Conservation (phyloP, 1,140 invertebrate species). For the Drosophila lowei region DNA sequence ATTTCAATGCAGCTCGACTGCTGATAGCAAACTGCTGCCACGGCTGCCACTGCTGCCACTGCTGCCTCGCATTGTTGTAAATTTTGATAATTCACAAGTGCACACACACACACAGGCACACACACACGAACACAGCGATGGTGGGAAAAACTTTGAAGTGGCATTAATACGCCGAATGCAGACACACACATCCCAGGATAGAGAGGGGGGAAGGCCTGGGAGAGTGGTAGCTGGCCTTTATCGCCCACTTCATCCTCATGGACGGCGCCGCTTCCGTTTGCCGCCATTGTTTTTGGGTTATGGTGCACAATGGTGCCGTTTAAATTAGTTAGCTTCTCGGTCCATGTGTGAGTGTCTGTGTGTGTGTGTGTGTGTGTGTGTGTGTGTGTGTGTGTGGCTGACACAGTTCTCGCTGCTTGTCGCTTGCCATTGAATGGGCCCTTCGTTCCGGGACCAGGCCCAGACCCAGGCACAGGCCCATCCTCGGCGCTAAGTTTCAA, state of each 20-base stretch:
- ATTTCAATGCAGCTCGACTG: conserved; percentile 72
- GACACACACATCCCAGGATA: conserved; percentile 9
- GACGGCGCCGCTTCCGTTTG: conserved; percentile 50
- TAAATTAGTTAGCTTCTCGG: conserved; percentile 75
- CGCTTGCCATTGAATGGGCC: conserved; percentile 41
- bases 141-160: conserved; percentile 64
- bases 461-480: not conserved
- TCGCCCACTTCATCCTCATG: conserved; percentile 37
- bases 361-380: conserved; percentile 9
- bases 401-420: conserved; percentile 64
- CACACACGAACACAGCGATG: not conserved
- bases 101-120: conserved; percentile 21
- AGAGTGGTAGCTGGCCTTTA: conserved; percentile 52
- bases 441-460: conserved; percentile 15
- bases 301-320: conserved; percentile 72
- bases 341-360: conserved; percentile 7
- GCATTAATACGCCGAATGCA: conserved; percentile 74
- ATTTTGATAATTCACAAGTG: conserved; percentile 73
- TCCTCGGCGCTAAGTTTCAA: conserved; percentile 6
- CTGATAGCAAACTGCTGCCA: conserved; percentile 66
- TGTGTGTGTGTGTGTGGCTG: conserved; percentile 42
- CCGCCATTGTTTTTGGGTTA: conserved; percentile 67
- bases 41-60: conserved; percentile 31
- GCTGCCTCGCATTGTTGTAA: conserved; percentile 66
- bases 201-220: conserved; percentile 7